Conservation (phyloP, 2,888 invertebrate genomes). For the Acleris cristana region DNA sequence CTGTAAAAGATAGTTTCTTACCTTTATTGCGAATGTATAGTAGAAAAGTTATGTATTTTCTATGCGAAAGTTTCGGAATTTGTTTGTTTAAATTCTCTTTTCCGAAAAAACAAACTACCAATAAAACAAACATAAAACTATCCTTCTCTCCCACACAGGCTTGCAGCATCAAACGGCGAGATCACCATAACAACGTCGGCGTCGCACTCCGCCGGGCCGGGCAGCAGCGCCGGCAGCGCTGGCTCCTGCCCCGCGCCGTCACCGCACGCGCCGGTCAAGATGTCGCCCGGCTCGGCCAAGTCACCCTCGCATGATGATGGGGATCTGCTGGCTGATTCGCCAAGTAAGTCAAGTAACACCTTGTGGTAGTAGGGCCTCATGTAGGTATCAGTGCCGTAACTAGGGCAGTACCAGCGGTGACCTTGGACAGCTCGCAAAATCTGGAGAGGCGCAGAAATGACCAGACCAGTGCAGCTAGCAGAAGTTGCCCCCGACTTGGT, state of each 20-base stretch:
- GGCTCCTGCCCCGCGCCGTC: slow-evolving; percentile 75
- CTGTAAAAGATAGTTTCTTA: no score
- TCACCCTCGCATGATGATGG: slow-evolving; percentile 87
- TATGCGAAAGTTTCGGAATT: no score
- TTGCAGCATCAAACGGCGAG: slow-evolving; percentile 91
- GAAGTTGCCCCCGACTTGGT: no score
- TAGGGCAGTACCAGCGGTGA: no score
- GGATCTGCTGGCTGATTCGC: slow-evolving; percentile 91
- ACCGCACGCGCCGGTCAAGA: slow-evolving; percentile 84
- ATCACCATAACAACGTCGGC: slow-evolving; percentile 91
- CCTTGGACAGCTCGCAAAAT: no score
- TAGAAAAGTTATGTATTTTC: no score
- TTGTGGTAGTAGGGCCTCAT: neutral
- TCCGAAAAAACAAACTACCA: no score
- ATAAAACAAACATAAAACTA: slow-evolving; percentile 21
- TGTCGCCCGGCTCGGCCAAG: slow-evolving; percentile 86
- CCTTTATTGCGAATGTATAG: no score
- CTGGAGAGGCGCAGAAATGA: no score
- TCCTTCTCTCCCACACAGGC: slow-evolving; percentile 70
- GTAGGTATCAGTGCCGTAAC: no score
- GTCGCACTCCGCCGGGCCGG: slow-evolving; percentile 65
- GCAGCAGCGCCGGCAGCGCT: slow-evolving; percentile 74
- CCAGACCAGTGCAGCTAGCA: no score
- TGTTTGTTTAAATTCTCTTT: no score
- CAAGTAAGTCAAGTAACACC: slow-evolving; percentile 86